These are phyloP conservation scores for Rallus limicola DNA, from an alignment of 2,113 vertebrate species.

Conservation along the genomic window DNA sequence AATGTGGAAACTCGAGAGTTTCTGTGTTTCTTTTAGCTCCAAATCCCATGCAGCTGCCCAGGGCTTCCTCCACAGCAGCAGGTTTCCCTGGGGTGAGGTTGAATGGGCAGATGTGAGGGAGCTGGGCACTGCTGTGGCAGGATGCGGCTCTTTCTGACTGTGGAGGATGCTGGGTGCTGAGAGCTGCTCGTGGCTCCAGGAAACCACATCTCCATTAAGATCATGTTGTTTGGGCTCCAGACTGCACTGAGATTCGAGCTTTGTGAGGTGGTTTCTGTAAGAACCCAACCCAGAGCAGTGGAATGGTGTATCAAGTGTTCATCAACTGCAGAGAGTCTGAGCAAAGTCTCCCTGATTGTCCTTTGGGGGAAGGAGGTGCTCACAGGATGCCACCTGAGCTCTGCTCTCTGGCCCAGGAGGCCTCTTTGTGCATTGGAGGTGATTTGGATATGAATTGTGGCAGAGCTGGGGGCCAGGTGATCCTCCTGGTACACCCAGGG, in stretches of 20 bases:
- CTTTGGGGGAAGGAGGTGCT: neutral
- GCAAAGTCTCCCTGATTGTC: neutral
- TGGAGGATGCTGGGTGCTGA: neutral
- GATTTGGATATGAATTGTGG: neutral
- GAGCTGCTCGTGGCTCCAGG: neutral
- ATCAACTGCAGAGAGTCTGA: neutral
- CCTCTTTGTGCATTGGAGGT: neutral
- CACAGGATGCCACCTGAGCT: neutral
- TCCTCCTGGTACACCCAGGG: neutral
- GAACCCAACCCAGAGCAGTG: neutral
- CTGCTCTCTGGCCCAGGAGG: neutral
- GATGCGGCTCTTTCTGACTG: neutral
- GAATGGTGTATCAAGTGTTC: neutral
- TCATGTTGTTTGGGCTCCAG: neutral
- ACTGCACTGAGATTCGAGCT: neutral
- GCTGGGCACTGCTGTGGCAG: accelerated
- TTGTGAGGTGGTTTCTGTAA: neutral
- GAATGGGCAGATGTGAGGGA: neutral
- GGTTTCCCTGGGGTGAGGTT: neutral
- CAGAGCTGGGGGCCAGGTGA: neutral
- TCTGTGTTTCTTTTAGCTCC: neutral
- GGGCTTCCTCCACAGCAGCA: accelerated
- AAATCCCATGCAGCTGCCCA: neutral
- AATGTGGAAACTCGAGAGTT: neutral
- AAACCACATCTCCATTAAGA: neutral